phyloP scores from a whole-genome alignment of 2,113 vertebrate genomes.

The Ciconia maguari region DNA sequence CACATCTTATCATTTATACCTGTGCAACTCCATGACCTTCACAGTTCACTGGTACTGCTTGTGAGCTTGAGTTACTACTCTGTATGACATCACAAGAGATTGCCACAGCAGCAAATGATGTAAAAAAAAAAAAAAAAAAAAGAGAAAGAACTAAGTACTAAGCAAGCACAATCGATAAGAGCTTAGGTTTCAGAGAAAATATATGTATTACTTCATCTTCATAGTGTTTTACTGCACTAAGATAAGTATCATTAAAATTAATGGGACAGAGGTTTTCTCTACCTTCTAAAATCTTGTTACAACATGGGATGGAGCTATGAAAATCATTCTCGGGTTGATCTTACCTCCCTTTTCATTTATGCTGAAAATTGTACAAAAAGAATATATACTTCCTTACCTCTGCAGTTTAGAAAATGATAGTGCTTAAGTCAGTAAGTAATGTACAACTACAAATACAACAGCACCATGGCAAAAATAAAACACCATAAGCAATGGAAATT shows the following conservation, averaged over 20 bases:
- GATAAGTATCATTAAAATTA: constrained; percentile 62
- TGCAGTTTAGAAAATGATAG: constrained; percentile 66
- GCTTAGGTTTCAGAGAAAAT: not conserved
- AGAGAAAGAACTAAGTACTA: not conserved
- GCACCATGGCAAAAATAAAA: constrained; percentile 59
- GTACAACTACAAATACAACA: constrained; percentile 58
- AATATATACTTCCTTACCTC: constrained; percentile 57
- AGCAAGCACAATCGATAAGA: not conserved
- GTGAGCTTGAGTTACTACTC: not conserved
- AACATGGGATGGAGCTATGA: constrained; percentile 14
- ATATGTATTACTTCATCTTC: constrained; percentile 49
- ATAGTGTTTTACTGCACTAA: constrained; percentile 47
- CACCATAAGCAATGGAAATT: constrained; percentile 49
- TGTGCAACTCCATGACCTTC: not conserved
- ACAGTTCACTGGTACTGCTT: not conserved
- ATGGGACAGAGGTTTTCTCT: constrained; percentile 30
- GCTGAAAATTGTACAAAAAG: constrained; percentile 62
- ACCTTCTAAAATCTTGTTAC: constrained; percentile 50
- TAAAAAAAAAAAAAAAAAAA: not conserved
- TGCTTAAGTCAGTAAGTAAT: constrained; percentile 70
- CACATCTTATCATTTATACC: not conserved
- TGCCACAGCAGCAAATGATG: not conserved
- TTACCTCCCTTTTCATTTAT: constrained; percentile 53
- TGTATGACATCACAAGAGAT: not conserved
- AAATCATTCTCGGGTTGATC: constrained; percentile 39